Evolutionary conservation across 2,888 invertebrate species (phyloP), one percentile per base, ranked within the genome.

Genomic region (Bombyx huttoni): DNA sequence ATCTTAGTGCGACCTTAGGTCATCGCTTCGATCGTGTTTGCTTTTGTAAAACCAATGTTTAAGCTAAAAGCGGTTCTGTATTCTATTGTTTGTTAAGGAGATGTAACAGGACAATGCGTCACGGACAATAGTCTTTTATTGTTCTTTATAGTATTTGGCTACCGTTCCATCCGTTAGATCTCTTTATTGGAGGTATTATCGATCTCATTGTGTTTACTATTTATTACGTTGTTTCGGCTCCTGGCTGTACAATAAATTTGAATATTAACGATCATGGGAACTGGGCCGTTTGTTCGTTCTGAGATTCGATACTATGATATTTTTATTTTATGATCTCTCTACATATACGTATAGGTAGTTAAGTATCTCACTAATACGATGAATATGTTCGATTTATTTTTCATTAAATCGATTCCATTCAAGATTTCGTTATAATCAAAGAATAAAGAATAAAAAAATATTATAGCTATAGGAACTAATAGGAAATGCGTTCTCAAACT

Each of bases 181-280:
- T 70, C 73, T 78, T 73, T 79, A 79, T 80, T 78, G 68, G 66
- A 64, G 74, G 80, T 75, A 83, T 82, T 84, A 85, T 87, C 77
- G 83, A 82, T 83, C 70, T 73, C 67, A 73, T 85, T 87, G 85
- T 83, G 68, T 69, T 68, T 65, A 68, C 68, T 68, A 84, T 84
- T 86, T 85, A 82, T 79, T 73, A 70, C 68, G 77, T 70, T 60
- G 75, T 79, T 78, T 70, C 68, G 71, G 68, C 75, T 74, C 65
- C 75, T 65, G 71, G 70, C 72, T 65, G 66, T 58, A 61, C 64
- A 56, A 64, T 59, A 57, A 63, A 70, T 81, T 82, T 79, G 69
- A 80, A 80, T 81, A 77, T 77, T 75, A 78, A 81, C 75, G 72
- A 69, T 63, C 84, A 75, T 86, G 87, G 78, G 86, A 87, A 86